A percentile compares a stretch with the other conserved stretches of the same genome.
Conservation (phyloP, 2,113 vertebrate species). For the Salvelinus namaycush region DNA sequence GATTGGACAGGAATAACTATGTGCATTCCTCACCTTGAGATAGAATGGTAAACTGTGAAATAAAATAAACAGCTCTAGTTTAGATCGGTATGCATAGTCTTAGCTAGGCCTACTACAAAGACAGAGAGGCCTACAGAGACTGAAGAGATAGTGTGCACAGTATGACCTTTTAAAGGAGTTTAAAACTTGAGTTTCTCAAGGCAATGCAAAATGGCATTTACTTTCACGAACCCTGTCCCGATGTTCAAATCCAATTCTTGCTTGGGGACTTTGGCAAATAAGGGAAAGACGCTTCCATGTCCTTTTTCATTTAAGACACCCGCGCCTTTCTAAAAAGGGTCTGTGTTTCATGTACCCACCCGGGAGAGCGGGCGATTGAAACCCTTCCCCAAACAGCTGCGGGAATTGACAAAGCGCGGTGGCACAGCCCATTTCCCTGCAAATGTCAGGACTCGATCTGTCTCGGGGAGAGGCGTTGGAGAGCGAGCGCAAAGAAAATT, state of each 20-base stretch:
- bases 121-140: not conserved
- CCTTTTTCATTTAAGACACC: slow-evolving; percentile 55
- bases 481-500: slow-evolving; percentile 60
- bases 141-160: not conserved
- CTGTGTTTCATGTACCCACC: slow-evolving; percentile 68
- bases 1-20: not conserved
- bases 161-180: not conserved
- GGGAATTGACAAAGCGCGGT: slow-evolving; percentile 44
- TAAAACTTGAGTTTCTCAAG: not conserved
- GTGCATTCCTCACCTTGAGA: not conserved
- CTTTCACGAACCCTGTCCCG: not conserved
- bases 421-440: not conserved
- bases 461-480: not conserved
- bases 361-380: slow-evolving; percentile 47
- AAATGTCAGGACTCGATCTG: not conserved
- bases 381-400: slow-evolving; percentile 68
- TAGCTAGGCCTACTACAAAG: too few relatives aligned
- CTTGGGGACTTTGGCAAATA: not conserved
- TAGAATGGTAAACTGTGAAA: not conserved
- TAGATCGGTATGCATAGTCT: not conserved
- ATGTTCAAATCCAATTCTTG: not conserved
- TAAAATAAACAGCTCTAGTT: not conserved
- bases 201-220: not conserved
- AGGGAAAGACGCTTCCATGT: slow-evolving; percentile 14
- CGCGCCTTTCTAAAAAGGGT: slow-evolving; percentile 38